Evolutionary conservation across 2,888 invertebrate species (phyloP).

Genomic region (Caenorhabditis parvicauda): DNA sequence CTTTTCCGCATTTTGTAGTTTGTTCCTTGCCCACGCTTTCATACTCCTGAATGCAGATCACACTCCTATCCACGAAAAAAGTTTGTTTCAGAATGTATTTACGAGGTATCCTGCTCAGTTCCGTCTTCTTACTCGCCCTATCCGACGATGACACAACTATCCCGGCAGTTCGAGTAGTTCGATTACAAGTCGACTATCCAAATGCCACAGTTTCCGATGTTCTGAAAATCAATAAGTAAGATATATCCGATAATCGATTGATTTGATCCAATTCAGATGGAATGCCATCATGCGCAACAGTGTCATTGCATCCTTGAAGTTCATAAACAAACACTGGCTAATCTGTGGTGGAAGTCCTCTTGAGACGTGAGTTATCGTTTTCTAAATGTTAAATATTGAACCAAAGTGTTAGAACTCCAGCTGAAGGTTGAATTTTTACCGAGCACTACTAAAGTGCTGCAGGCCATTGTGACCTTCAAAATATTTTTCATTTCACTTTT

Average conservation of each 20-base stretch:
- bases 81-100: no score
- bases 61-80: no score
- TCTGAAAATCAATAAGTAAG: slow-evolving; percentile 36
- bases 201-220: slow-evolving; percentile 32
- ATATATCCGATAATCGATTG: not conserved
- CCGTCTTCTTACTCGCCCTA: not conserved
- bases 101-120: no score
- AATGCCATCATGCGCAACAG: slow-evolving; percentile 37
- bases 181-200: slow-evolving; percentile 43
- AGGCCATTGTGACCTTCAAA: no score
- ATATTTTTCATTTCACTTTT: no score
- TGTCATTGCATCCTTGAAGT: slow-evolving; percentile 54
- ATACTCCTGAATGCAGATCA: no score
- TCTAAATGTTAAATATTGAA: no score
- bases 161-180: slow-evolving; percentile 48
- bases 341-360: slow-evolving; percentile 41
- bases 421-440: not conserved
- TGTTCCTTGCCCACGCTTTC: no score
- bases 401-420: no score
- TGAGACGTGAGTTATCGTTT: slow-evolving; percentile 24
- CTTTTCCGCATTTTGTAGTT: no score
- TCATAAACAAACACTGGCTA: slow-evolving; percentile 61
- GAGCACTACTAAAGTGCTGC: no score
- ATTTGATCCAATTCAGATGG: slow-evolving; percentile 24
- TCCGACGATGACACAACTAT: slow-evolving; percentile 26